Evolutionary conservation across 1,140 invertebrate species (phyloP), one percentile per base, ranked within the genome.

Genomic region (Doryteuthis pealeii): DNA sequence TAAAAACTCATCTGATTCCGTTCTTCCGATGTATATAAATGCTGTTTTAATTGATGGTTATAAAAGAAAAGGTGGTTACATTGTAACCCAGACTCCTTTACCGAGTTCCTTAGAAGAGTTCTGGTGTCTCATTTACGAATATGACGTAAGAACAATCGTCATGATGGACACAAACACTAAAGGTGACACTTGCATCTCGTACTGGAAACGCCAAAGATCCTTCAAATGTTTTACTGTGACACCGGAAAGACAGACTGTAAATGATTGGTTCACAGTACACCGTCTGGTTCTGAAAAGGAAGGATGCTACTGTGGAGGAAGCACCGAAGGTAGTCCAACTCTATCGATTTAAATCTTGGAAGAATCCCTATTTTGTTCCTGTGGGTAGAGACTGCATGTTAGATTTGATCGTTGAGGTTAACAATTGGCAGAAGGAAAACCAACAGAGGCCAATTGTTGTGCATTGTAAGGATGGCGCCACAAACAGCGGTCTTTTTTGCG

Each of bases 71-170:
- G 80, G 82, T 28, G 80, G 80, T 66, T 88, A 85, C 71, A 86
- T 88, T 32, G 70, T 88, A 5, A 88, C 87, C 5, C 87, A 88
- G 74, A 86, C 83, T 6, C 87, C 87, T 5, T 77, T 87, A 1
- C 76, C 82, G 45, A 81, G 80, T 10, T 88, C 87, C 12, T 79
- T 88, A 18, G 76, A 81, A 18, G 87, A 88, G 78, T 88, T 88
- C 78, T 88, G 87, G 87, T 82, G 82, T 66, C 76, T 88, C 30
- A 79, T 88, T 10, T 88, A 85, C 71, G 86, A 88, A 43, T 77
- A 85, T 35, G 74, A 84, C 33, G 78, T 87, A 12, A 70, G 70
- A 12, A 84, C 82, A 2, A 83, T 88, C 28, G 85, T 87, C 18
- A 85, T 84, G 83, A 79, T 88, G 81, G 83, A 85, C 69, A 18